These are phyloP conservation scores for Neolamprologus fasciatus DNA, from an alignment of 2,113 vertebrate species.

Conservation along the genomic window DNA sequence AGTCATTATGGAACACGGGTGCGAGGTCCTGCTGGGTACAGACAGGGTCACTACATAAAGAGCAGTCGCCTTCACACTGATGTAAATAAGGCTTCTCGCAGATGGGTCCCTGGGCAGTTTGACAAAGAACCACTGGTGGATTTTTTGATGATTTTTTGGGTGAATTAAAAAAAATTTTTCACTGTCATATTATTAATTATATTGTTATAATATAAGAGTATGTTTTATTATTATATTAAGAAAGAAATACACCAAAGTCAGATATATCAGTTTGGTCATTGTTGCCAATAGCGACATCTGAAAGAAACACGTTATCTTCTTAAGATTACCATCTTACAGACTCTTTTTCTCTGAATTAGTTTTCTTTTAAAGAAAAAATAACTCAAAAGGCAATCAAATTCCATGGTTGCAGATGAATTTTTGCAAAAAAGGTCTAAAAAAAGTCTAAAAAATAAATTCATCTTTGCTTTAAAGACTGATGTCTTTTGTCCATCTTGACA, in stretches of 20 bases:
- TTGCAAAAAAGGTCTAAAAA: not conserved
- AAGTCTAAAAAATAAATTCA: not conserved
- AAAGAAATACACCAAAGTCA: not conserved
- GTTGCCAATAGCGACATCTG: not conserved
- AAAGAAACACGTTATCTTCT: not conserved
- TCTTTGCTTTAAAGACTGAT: not conserved
- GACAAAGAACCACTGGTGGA: not conserved
- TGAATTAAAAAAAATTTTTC: not conserved
- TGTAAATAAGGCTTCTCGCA: no score
- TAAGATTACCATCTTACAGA: not conserved
- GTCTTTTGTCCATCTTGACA: not conserved
- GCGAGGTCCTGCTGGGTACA: no score
- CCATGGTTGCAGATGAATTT: not conserved
- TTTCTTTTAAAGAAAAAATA: not conserved
- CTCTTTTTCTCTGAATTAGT: not conserved
- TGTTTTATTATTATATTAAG: not conserved
- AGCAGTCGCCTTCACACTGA: no score
- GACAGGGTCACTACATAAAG: no score
- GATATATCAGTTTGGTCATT: not conserved
- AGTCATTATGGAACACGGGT: no score
- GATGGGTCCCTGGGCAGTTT: not conserved
- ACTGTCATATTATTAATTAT: not conserved
- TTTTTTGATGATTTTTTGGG: not conserved
- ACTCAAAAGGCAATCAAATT: not conserved
- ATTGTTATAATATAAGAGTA: not conserved